Evolutionary conservation across 2,797 vertebrate genomes (phyloP).

Genomic region (Hippoglossus hippoglossus): DNA sequence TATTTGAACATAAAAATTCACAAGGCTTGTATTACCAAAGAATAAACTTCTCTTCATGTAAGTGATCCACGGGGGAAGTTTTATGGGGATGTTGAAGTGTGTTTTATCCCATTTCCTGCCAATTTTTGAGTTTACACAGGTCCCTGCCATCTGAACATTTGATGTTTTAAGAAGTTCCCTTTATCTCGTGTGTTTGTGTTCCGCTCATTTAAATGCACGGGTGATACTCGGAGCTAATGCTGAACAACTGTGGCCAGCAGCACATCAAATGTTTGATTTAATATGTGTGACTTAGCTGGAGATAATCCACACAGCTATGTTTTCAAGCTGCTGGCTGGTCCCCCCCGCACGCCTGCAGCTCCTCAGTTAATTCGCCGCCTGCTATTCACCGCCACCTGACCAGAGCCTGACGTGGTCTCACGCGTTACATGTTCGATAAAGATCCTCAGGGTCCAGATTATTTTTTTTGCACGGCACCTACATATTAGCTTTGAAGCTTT

Average conservation of each 20-base stretch:
- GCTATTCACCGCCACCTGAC: constrained; percentile 13
- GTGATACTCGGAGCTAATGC: neutral
- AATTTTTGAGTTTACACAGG: no score
- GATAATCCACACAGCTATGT: constrained; percentile 37
- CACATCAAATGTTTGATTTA: constrained; percentile 37
- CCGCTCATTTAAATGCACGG: neutral
- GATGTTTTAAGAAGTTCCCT: neutral
- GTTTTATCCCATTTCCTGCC: no score
- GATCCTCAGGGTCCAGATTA: neutral
- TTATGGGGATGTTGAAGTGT: neutral
- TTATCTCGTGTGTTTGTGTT: neutral
- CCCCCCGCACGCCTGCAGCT: constrained; percentile 8
- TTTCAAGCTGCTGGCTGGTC: constrained; percentile 19
- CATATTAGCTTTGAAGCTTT: neutral
- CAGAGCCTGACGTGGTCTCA: constrained; percentile 7
- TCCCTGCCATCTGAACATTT: neutral
- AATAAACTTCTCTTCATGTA: no score
- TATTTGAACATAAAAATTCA: neutral
- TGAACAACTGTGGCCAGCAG: constrained; percentile 18
- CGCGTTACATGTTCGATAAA: neutral
- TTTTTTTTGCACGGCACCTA: neutral
- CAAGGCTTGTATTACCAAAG: neutral
- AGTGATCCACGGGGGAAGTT: neutral
- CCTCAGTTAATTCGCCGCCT: constrained; percentile 15
- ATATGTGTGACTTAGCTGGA: constrained; percentile 30